These are phyloP conservation scores for Hemicentrotus pulcherrimus DNA, from an alignment of 35 echinoderm and acorn worm genomes.

Conservation along the genomic window DNA sequence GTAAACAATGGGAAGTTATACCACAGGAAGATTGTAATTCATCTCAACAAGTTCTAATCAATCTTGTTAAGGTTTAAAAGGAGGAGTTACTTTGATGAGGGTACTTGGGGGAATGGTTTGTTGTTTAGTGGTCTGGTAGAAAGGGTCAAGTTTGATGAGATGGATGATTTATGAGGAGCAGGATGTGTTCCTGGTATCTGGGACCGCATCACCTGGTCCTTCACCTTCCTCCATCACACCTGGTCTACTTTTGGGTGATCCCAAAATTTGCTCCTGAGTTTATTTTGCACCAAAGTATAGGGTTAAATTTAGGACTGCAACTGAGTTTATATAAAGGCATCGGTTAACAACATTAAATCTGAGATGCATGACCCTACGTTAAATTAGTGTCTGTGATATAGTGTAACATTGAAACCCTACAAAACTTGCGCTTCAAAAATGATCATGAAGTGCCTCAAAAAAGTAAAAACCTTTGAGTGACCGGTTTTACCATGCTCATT, in stretches of 20 bases:
- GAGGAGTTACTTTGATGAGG: neutral
- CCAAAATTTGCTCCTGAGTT: no score
- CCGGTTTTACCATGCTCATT: no score
- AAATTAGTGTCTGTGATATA: no score
- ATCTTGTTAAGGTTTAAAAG: neutral
- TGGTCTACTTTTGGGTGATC: neutral
- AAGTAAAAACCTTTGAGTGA: no score
- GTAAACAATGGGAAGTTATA: neutral
- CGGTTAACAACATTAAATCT: no score
- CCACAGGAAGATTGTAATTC: neutral
- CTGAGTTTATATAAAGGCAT: no score
- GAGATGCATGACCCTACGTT: no score
- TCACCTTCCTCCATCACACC: neutral
- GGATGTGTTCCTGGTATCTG: neutral
- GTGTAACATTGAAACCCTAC: no score
- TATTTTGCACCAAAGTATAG: no score
- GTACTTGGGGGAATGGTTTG: neutral
- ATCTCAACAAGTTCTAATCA: conserved; percentile 8
- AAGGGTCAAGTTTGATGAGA: neutral
- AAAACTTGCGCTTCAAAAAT: no score
- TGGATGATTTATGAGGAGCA: neutral
- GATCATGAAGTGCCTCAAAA: no score
- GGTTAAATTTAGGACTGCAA: no score
- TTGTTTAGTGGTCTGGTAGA: neutral
- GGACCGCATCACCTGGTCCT: neutral